phyloP scores from a whole-genome alignment of 1,140 invertebrate species.

The Drosophila sp. region DNA sequence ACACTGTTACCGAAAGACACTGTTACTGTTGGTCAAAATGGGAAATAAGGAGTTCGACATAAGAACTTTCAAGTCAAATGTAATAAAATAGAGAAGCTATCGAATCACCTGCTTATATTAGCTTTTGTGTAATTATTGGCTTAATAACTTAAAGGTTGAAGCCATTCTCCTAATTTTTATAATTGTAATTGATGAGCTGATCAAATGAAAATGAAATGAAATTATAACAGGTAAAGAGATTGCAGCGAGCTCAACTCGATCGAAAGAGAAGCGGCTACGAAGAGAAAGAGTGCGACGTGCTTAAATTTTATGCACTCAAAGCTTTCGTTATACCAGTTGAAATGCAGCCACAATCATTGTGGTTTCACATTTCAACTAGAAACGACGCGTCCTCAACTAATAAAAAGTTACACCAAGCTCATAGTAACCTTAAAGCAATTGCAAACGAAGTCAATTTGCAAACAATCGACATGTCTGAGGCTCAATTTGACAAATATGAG shows the following conservation, averaged over 20 bases:
- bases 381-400: conserved; percentile 18
- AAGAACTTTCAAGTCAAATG: too few species aligned
- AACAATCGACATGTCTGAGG: conserved; percentile 85
- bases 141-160: too few species aligned
- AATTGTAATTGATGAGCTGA: too few species aligned
- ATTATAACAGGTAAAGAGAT: too few species aligned
- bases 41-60: neutral
- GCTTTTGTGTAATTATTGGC: too few species aligned
- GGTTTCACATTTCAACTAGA: conserved; percentile 1
- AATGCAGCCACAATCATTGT: conserved; percentile 16
- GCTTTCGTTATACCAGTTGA: conserved; percentile 21
- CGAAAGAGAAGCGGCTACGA: neutral
- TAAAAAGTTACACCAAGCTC: neutral
- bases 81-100: neutral
- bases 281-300: neutral
- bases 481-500: conserved; percentile 94
- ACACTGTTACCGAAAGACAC: conserved; percentile 55
- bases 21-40: conserved; percentile 8
- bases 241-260: conserved; percentile 1
- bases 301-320: conserved; percentile 5
- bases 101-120: too few species aligned
- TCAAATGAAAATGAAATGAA: too few species aligned
- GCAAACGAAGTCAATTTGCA: conserved; percentile 30
- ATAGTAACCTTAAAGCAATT: conserved; percentile 3
- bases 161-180: too few species aligned